Base-by-base conservation (phyloP, 2,888 invertebrate genomes). In the Campopleginae sp. region DNA sequence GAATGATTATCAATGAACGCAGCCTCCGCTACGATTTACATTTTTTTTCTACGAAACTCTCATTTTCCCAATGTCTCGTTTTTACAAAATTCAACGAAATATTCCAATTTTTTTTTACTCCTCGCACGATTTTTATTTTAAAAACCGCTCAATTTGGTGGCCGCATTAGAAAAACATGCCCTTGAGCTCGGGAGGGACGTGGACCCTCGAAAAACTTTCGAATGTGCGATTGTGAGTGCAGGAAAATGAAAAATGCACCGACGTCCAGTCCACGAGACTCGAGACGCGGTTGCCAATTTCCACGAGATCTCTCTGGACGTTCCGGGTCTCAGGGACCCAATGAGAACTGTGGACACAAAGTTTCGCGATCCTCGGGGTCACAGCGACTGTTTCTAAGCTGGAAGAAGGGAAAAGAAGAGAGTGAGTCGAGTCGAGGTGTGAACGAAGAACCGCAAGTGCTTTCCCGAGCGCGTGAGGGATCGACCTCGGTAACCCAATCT, bases 391-490 rank as follows among this genome's bases (percentile, higher is more conserved):
- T 4, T 58, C 14, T 14, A 19, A 12, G n/a, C 71, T 71, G 54
- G 27, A 66, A 54, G 19, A 23, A 48, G 27, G n/a, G n/a, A 42
- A 19, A 23, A 51, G 3, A 48, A 14, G 17, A 58, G 58, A 19
- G 42, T 66, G 76, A 80, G 77, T 81, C 71, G 80, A 58, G 51
- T 8, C 33, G 90, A 93, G 92, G 93, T 93, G 93, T 92, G 93
- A 93, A 93, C 88, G 93, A 93, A 93, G 92, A 92, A 93, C 93
- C 91, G 89, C 91, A 92, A 93, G 92, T 92, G 91, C 90, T 27
- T 58, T 87, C 88, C 87, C 89, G 68, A 84, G 70, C 77, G 80
- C 75, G 71, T 78, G 87, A 90, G 90, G 91, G 90, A 88, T 88
- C 88, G 88, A 90, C 90, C 88, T 87, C 83, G 88, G 92, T 92